Conservation (phyloP, 2,797 vertebrate genomes). For the Coracias cyanogaster region DNA sequence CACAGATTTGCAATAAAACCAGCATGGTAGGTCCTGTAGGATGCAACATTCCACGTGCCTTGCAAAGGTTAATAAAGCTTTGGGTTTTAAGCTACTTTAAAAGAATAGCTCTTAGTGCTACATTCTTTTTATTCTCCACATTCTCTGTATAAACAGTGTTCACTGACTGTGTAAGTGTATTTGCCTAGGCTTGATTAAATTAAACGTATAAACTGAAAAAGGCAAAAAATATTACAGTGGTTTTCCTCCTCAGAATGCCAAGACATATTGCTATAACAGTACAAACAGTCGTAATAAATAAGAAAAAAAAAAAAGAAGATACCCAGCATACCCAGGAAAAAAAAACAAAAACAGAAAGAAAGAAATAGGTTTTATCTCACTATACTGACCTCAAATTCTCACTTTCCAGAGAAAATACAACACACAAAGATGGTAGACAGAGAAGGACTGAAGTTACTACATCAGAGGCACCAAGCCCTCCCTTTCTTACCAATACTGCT, state of each 20-base stretch:
- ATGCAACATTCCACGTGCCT: neutral
- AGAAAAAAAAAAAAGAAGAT: neutral
- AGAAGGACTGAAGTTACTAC: conserved; percentile 24
- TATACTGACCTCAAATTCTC: neutral
- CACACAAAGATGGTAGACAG: neutral
- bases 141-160: neutral
- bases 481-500: conserved; percentile 87
- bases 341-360: neutral
- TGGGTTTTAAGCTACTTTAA: neutral
- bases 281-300: accelerated
- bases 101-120: neutral
- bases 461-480: conserved; percentile 33
- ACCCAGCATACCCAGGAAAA: neutral
- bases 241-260: neutral
- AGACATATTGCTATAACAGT: neutral
- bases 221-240: neutral
- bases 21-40: neutral
- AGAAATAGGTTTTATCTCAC: neutral
- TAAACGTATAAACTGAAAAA: neutral
- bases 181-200: neutral
- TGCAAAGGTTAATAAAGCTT: neutral
- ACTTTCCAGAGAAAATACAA: neutral
- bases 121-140: neutral
- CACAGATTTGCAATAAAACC: neutral
- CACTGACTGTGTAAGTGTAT: neutral